phyloP scores from a whole-genome alignment of 2,797 vertebrate genomes.

The Scolopax rusticola region DNA sequence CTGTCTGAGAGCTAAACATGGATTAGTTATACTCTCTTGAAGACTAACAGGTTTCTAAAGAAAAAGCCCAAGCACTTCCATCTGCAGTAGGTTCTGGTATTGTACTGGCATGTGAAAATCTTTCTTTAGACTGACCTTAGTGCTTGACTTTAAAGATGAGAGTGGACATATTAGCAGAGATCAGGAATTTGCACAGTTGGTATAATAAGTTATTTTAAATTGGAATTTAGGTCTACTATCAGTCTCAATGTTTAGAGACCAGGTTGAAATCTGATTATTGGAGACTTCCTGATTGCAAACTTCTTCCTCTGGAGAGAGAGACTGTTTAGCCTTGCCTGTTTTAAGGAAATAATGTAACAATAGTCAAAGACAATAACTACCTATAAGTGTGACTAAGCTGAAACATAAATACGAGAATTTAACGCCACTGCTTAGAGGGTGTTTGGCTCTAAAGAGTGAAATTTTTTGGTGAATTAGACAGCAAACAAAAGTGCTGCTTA shows the following conservation, averaged over 20 bases:
- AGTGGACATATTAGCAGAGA: neutral
- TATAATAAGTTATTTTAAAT: neutral
- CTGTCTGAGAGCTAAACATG: neutral
- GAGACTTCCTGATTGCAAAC: rapidly evolving
- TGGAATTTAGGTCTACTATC: neutral
- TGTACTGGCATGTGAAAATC: neutral
- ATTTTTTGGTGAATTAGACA: neutral
- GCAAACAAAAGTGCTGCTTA: neutral
- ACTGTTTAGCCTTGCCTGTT: neutral
- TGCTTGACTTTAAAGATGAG: neutral
- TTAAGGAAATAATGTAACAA: neutral
- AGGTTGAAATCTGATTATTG: neutral
- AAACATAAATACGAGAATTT: neutral
- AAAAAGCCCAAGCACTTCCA: neutral
- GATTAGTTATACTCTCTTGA: neutral
- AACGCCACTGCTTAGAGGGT: neutral
- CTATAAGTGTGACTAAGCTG: neutral
- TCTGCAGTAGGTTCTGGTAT: neutral
- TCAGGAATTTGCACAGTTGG: neutral
- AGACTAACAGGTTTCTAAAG: neutral
- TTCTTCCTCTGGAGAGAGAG: neutral
- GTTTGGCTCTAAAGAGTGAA: neutral
- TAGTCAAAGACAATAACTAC: neutral
- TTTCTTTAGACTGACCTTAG: neutral
- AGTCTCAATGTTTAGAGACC: neutral